These are phyloP conservation scores for Neoaliturus tenellus DNA, from an alignment of 2,888 invertebrate species.

Conservation along the genomic window DNA sequence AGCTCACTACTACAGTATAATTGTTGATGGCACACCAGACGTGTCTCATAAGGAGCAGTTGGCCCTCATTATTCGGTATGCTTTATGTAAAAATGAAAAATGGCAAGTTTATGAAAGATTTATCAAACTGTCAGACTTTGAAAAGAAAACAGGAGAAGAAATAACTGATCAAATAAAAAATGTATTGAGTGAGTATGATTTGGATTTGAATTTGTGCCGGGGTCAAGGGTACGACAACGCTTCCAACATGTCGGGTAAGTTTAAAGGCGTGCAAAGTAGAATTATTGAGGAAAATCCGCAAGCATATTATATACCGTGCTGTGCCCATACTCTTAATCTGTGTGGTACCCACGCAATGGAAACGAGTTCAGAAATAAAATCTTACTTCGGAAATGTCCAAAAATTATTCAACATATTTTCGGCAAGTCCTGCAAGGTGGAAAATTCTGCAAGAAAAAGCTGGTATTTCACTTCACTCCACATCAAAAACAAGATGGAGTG, in stretches of 20 bases:
- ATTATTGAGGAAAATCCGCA: constrained; percentile 1
- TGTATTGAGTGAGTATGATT: neutral
- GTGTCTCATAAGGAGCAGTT: neutral
- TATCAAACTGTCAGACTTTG: constrained; percentile 13
- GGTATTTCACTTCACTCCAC: constrained; percentile 40
- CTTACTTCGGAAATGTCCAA: constrained; percentile 32
- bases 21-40: neutral
- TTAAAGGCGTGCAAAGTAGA: constrained; percentile 5
- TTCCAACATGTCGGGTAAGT: neutral
- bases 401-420: constrained; percentile 42
- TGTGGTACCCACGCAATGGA: constrained; percentile 34
- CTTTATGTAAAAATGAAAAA: neutral
- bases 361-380: constrained; percentile 38
- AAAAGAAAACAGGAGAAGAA: neutral
- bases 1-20: constrained; percentile 35
- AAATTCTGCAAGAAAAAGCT: constrained; percentile 48
- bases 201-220: neutral
- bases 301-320: constrained; percentile 5
- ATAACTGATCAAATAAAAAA: neutral
- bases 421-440: constrained; percentile 40
- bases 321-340: constrained; percentile 10
- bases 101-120: constrained; percentile 11
- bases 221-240: neutral
- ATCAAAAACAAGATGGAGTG: constrained; percentile 53
- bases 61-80: neutral